Base-by-base conservation (phyloP, 1,140 invertebrate species). In the Temnothorax nylanderi region DNA sequence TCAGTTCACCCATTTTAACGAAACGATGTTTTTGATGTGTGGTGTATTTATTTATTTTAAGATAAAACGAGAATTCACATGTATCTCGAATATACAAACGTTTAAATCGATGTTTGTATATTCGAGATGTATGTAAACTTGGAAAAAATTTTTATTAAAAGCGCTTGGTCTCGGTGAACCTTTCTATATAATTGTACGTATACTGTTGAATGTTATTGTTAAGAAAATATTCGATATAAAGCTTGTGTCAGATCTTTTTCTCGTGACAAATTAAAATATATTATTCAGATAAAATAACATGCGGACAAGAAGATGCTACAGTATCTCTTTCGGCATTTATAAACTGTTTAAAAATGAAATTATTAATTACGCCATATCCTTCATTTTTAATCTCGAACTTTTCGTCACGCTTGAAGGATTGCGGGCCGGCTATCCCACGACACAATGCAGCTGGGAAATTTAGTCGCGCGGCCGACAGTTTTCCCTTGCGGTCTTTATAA, bases 401-500 rank as follows among this genome's bases (percentile, higher is more conserved):
- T 13, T 60, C 41, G 47, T 75, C 69, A 21, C 41, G 69, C 21
- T 41, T 62, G 78, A 72, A 74, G 62, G 69, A 75, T 81, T 56
- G 41, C 32, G 41, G 18, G 11, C 18, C 16, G 18, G 51, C 80
- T 82, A 62, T 84, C 16, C 44, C 80, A 13, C n/a, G 69, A 49
- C 41, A 49, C 80, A 60, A 74, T 60, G 56, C 56, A 47, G 41
- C 21, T 13, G 41, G 32, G 32, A 84, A 84, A 84, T 84, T 84
- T 62, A 84, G 80, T 64, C 44, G 37, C 74, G 26, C 51, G 37
- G n/a, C 21, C 72, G 44, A 62, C 58, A 44, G 37, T 78, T 78
- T 78, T 78, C 49, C 34, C 62, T 51, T 13, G 26, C 80, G 51
- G 67, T 34, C 72, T 51, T 78, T 78, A 85, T 78, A 78, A 78